Evolutionary conservation across 1,140 invertebrate genomes (phyloP).

Genomic region (Acromyrmex heyeri): DNA sequence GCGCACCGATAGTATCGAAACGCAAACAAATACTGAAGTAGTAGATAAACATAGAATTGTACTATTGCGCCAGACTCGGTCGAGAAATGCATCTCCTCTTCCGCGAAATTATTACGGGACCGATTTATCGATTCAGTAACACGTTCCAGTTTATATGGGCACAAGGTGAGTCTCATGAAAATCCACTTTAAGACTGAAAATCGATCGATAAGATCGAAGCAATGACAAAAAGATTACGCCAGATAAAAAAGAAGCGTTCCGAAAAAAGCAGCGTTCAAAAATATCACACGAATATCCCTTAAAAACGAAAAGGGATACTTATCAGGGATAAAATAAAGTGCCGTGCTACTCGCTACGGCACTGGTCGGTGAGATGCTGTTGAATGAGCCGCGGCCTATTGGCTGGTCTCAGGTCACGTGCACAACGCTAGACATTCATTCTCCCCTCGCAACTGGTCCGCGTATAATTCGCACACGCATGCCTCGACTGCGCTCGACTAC

Average conservation of each 20-base stretch:
- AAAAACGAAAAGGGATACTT: neutral
- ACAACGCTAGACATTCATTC: conserved; percentile 73
- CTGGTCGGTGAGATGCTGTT: conserved; percentile 67
- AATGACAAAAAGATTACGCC: neutral
- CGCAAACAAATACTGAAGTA: conserved; percentile 3
- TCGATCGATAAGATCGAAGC: neutral
- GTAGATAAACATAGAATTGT: conserved; percentile 27
- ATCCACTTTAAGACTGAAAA: neutral
- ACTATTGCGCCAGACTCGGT: neutral
- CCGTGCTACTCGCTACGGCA: conserved; percentile 47
- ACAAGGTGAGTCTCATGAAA: neutral
- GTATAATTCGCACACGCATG: conserved; percentile 65
- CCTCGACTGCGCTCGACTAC: conserved; percentile 25
- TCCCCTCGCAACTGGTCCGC: conserved; percentile 71
- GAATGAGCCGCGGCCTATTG: conserved; percentile 77
- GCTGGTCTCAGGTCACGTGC: conserved; percentile 74
- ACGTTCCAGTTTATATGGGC: neutral
- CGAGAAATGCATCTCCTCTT: neutral
- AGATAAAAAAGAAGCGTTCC: neutral
- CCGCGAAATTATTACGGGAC: conserved; percentile 12
- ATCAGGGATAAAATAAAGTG: neutral
- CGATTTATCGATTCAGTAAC: neutral
- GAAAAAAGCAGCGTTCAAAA: neutral
- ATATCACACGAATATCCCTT: neutral
- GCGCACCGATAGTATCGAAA: conserved; percentile 22